Percentiles rank a stretch among this genome's conserved stretches.
Evolutionary conservation across 2,888 invertebrate species (phyloP).

Genomic region (Lasioglossum malachurum): DNA sequence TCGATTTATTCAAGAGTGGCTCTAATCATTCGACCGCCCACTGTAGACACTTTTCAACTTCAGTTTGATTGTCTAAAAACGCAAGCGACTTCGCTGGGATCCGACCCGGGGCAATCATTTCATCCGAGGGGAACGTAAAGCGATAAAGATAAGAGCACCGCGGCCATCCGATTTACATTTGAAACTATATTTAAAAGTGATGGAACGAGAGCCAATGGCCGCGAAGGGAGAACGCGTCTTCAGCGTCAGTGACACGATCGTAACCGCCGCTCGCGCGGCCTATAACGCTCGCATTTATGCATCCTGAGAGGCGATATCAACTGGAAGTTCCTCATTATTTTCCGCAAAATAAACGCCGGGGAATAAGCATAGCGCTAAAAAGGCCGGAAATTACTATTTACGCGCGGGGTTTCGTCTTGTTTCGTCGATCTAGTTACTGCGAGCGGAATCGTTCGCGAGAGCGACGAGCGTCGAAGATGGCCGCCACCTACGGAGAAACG

Average conservation of each 20-base stretch:
- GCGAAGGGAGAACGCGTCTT: constrained; percentile 44
- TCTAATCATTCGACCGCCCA: neutral
- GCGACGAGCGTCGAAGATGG: neutral
- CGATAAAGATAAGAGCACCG: neutral
- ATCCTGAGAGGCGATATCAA: neutral
- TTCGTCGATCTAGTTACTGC: neutral
- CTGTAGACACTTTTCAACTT: neutral
- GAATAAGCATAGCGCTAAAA: neutral
- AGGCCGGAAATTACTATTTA: neutral
- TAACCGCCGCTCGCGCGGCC: constrained; percentile 16
- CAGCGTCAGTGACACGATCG: constrained; percentile 24
- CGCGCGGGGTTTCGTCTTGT: neutral
- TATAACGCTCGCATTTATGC: neutral
- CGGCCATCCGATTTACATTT: constrained; percentile 14
- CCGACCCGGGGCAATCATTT: neutral
- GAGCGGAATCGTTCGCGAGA: neutral
- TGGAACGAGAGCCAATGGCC: constrained; percentile 57
- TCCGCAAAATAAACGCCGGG: neutral
- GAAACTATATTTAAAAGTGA: constrained; percentile 65
- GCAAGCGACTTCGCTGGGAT: neutral
- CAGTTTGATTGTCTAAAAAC: neutral
- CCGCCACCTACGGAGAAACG: neutral
- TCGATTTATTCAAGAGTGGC: neutral
- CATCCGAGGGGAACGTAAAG: neutral
- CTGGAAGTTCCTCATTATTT: neutral